phyloP scores from a whole-genome alignment of 2,888 invertebrate species.

The Drosophila nigricruria region DNA sequence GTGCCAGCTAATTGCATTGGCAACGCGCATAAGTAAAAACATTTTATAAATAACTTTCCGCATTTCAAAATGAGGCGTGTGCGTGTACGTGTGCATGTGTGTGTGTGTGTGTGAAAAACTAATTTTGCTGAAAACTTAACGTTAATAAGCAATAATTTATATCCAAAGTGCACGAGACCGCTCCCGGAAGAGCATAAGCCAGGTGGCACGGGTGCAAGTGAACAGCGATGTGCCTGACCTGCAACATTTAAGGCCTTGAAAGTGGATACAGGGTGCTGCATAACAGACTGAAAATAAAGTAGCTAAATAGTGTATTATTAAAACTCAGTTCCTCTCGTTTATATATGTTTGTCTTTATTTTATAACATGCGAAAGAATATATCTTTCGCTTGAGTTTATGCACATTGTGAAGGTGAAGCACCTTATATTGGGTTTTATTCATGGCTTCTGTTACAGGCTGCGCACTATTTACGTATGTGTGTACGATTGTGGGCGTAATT shows the following conservation, averaged over 20 bases:
- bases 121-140: constrained; percentile 78
- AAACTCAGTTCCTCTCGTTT: background rate
- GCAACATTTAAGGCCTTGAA: constrained; percentile 42
- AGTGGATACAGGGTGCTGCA: constrained; percentile 35
- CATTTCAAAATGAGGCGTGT: constrained; percentile 52
- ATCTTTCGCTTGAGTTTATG: background rate
- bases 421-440: constrained; percentile 36
- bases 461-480: constrained; percentile 30
- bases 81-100: constrained; percentile 1
- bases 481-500: constrained; percentile 64
- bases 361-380: background rate
- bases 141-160: constrained; percentile 77
- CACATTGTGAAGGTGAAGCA: background rate
- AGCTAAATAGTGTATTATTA: no score
- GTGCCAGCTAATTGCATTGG: constrained; percentile 69
- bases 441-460: constrained; percentile 31
- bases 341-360: background rate
- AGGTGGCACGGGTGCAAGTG: constrained; percentile 21
- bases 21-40: constrained; percentile 36
- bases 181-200: constrained; percentile 36
- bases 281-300: no score
- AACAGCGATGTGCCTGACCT: constrained; percentile 32
- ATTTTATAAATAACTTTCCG: constrained; percentile 70
- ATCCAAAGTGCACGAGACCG: constrained; percentile 57
- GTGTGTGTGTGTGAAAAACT: constrained; percentile 46